These are phyloP conservation scores for Mus minutoides DNA, from an alignment of 2,797 vertebrate species.

Conservation along the genomic window DNA sequence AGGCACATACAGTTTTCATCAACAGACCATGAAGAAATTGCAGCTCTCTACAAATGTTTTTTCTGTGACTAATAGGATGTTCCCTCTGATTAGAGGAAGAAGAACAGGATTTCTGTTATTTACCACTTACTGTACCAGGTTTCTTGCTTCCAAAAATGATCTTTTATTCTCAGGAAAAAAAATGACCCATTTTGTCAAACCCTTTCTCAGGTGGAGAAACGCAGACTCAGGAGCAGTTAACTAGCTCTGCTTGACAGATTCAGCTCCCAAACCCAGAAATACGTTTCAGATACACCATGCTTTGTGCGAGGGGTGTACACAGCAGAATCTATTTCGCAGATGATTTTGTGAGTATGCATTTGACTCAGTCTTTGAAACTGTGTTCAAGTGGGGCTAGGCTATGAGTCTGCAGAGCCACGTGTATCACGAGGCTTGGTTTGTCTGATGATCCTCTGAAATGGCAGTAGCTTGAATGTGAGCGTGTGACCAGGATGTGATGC, in stretches of 20 bases:
- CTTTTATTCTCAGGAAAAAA: slow-evolving; percentile 14
- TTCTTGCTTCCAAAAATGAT: slow-evolving; percentile 17
- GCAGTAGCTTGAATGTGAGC: neutral
- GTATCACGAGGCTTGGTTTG: neutral
- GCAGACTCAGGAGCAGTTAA: neutral
- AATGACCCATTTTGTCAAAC: neutral
- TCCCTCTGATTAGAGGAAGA: neutral
- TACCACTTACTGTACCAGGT: neutral
- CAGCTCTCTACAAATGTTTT: neutral
- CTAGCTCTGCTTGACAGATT: neutral
- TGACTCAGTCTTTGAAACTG: neutral
- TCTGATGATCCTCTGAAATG: neutral
- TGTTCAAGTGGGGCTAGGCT: neutral
- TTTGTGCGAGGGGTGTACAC: neutral
- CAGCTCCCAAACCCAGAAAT: neutral
- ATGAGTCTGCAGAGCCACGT: neutral
- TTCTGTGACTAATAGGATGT: neutral
- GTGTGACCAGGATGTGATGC: neutral
- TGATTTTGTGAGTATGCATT: neutral
- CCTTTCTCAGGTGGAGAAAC: neutral
- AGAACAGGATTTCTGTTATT: slow-evolving; percentile 25
- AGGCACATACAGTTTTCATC: neutral
- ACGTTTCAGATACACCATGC: neutral
- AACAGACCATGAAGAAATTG: neutral
- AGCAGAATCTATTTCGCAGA: neutral